Evolutionary conservation across 2,113 vertebrate species (phyloP).

Genomic region (Osmerus mordax): DNA sequence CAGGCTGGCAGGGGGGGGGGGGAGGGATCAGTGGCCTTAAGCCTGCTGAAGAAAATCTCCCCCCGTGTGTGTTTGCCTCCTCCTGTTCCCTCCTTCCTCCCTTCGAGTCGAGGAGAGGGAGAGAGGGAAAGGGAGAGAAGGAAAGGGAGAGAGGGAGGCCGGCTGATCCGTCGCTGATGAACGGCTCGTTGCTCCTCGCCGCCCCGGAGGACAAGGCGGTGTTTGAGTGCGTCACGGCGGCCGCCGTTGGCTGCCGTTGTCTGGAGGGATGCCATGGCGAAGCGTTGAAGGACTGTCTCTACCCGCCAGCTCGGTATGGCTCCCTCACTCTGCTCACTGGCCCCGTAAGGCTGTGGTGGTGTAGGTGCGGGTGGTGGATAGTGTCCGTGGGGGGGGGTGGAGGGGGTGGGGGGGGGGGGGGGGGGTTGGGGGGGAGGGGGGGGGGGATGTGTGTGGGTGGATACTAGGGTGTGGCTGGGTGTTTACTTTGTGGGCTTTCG

Average conservation of each 20-base stretch:
- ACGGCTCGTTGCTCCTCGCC: conserved; percentile 47
- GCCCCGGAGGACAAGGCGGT: conserved; percentile 57
- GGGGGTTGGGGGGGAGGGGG: background rate
- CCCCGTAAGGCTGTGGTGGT: background rate
- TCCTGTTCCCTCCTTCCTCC: conserved; percentile 11
- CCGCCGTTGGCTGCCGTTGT: conserved; percentile 54
- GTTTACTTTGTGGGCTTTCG: background rate
- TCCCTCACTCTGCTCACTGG: background rate
- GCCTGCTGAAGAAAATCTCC: conserved; percentile 64
- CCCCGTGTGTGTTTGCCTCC: conserved; percentile 29
- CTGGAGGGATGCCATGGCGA: conserved; percentile 61
- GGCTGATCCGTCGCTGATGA: conserved; percentile 60
- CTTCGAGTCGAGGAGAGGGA: conserved; percentile 35
- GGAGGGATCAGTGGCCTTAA: conserved; percentile 63
- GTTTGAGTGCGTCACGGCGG: conserved; percentile 62
- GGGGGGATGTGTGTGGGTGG: background rate
- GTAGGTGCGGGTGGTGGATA: background rate
- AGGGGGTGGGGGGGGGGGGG: background rate
- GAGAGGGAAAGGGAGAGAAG: conserved; percentile 6
- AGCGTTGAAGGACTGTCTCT: background rate
- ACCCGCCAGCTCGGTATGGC: background rate
- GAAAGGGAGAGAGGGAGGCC: conserved; percentile 6
- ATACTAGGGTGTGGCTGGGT: background rate
- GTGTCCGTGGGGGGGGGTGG: background rate
- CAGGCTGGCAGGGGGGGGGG: conserved; percentile 50